Evolutionary conservation across 2,888 invertebrate genomes (phyloP).

Genomic region (Syritta pipiens): DNA sequence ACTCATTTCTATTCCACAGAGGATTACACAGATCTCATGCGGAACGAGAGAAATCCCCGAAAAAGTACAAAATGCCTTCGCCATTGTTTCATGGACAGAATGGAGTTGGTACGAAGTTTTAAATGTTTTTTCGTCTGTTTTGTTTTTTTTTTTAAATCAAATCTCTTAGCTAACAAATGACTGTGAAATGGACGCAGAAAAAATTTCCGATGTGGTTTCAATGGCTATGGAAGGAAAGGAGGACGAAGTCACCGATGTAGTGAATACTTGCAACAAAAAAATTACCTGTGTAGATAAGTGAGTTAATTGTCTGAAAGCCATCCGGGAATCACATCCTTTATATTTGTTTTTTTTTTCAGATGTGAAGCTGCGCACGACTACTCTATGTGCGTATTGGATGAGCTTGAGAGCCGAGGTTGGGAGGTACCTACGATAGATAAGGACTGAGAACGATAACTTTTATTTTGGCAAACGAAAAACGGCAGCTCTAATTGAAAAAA

Average conservation of each 20-base stretch:
- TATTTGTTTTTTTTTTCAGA: not conserved
- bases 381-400: conserved; percentile 33
- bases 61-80: conserved; percentile 75
- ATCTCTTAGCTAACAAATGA: conserved; percentile 13
- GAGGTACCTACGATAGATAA: too few relatives aligned
- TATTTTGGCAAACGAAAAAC: too few relatives aligned
- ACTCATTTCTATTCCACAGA: conserved; percentile 4
- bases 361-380: conserved; percentile 30
- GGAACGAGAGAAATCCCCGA: conserved; percentile 71
- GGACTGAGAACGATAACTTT: too few relatives aligned
- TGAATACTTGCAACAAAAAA: conserved; percentile 23
- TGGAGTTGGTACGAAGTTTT: conserved; percentile 72
- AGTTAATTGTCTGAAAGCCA: too few relatives aligned
- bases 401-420: conserved; percentile 19
- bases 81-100: conserved; percentile 75
- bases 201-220: not conserved
- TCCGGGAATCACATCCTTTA: not conserved
- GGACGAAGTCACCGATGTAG: conserved; percentile 22
- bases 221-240: conserved; percentile 28
- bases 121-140: not conserved
- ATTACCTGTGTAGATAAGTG: conserved; percentile 26
- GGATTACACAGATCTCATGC: conserved; percentile 70
- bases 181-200: conserved; percentile 32
- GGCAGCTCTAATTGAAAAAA: too few relatives aligned
- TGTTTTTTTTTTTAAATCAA: conserved; percentile 5